phyloP scores from a whole-genome alignment of 2,797 vertebrate genomes.

The Pseudochaenichthys georgianus region DNA sequence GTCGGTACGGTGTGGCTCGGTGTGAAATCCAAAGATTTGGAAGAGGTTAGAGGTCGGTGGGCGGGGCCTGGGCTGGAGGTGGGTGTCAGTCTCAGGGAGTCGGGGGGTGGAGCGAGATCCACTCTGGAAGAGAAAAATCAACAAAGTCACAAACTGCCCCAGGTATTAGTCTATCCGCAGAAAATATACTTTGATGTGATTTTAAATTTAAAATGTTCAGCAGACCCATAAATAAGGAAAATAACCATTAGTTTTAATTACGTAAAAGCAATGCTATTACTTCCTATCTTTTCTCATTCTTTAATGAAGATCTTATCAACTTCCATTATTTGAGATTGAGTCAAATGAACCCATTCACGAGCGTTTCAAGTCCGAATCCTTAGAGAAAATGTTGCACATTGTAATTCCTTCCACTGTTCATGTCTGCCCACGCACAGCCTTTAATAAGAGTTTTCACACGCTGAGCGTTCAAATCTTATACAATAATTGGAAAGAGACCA shows the following conservation, averaged over 20 bases:
- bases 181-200: not conserved
- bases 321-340: too few species aligned
- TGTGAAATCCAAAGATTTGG: constrained; percentile 4
- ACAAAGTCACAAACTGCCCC: constrained; percentile 7
- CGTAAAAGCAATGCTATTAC: too few species aligned
- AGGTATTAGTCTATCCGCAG: not conserved
- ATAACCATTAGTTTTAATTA: not conserved
- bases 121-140: constrained; percentile 51
- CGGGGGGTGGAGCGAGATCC: constrained; percentile 29
- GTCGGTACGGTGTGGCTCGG: constrained; percentile 1
- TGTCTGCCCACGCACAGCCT: too few species aligned
- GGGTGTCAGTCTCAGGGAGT: constrained; percentile 44
- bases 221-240: not conserved
- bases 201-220: not conserved
- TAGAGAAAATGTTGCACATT: too few species aligned
- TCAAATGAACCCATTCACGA: too few species aligned
- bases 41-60: not conserved
- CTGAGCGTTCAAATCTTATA: too few species aligned
- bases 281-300: not conserved
- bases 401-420: too few species aligned
- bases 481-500: not conserved
- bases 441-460: too few species aligned
- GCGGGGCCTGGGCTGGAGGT: constrained; percentile 26
- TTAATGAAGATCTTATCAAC: not conserved
- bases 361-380: too few species aligned